A percentile compares a stretch with the other conserved stretches of the same genome.
phyloP scores from a whole-genome alignment of 2,888 invertebrate species.

The Mythimna impura region DNA sequence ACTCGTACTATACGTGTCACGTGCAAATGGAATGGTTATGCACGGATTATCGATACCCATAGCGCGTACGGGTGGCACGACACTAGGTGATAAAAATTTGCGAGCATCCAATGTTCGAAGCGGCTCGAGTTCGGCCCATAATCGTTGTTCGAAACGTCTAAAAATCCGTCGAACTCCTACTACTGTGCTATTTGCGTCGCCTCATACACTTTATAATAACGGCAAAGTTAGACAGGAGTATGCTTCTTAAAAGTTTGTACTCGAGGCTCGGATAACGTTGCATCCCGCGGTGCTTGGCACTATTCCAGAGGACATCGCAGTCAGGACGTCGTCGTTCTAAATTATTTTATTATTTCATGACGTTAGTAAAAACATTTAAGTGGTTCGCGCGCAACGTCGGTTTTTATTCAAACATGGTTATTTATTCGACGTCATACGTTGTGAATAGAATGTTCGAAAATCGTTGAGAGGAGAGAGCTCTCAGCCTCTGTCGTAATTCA shows the following conservation, averaged over 20 bases:
- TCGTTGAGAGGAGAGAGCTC: slow-evolving; percentile 60
- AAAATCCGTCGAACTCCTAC: slow-evolving; percentile 72
- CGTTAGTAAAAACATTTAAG: slow-evolving; percentile 72
- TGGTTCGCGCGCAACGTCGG: slow-evolving; percentile 52
- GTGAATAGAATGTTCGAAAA: slow-evolving; percentile 64
- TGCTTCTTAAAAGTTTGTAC: slow-evolving; percentile 79
- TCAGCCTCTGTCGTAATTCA: slow-evolving; percentile 68
- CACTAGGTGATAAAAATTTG: slow-evolving; percentile 75
- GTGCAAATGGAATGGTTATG: slow-evolving; percentile 60
- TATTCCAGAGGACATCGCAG: slow-evolving; percentile 74
- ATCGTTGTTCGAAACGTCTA: slow-evolving; percentile 74
- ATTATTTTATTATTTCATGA: slow-evolving; percentile 83
- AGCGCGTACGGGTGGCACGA: slow-evolving; percentile 64
- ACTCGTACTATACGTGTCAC: slow-evolving; percentile 57
- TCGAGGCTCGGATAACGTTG: slow-evolving; percentile 74
- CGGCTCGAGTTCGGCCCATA: slow-evolving; percentile 68
- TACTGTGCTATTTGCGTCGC: slow-evolving; percentile 68
- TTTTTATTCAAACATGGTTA: slow-evolving; percentile 60
- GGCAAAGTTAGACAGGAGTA: slow-evolving; percentile 76
- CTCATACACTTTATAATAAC: slow-evolving; percentile 79
- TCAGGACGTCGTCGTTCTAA: slow-evolving; percentile 75
- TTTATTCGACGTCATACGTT: slow-evolving; percentile 60
- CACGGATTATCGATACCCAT: slow-evolving; percentile 55
- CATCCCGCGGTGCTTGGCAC: slow-evolving; percentile 77
- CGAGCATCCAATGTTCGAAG: slow-evolving; percentile 68